These are phyloP conservation scores for Ptyas mucosa DNA, from an alignment of 2,113 vertebrate genomes.

Conservation along the genomic window DNA sequence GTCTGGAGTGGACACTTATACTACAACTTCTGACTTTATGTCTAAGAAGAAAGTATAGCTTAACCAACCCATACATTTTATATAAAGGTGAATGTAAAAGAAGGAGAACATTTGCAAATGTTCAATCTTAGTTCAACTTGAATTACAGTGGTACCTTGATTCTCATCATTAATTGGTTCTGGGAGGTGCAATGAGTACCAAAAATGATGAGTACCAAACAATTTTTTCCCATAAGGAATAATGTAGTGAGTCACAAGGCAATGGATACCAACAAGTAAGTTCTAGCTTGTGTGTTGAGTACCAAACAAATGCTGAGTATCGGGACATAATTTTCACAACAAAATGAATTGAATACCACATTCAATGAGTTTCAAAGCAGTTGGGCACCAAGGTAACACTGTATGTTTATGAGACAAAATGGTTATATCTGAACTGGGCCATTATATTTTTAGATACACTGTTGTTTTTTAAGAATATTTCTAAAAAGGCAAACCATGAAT, in stretches of 20 bases:
- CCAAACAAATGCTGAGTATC: not conserved
- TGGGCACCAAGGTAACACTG: not conserved
- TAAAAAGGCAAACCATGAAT: not conserved
- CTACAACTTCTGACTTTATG: not conserved
- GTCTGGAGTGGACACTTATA: not conserved
- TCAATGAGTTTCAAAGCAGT: not conserved
- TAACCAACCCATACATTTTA: not conserved
- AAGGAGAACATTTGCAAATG: not conserved
- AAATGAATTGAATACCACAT: not conserved
- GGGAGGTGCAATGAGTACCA: not conserved
- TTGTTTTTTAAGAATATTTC: not conserved
- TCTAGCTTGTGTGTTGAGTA: not conserved
- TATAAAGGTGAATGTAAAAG: not conserved
- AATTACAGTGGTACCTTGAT: not conserved
- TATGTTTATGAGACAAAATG: not conserved
- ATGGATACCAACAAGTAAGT: not conserved
- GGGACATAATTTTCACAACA: not conserved
- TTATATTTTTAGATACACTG: not conserved
- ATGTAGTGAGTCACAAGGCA: not conserved
- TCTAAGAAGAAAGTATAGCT: not conserved
- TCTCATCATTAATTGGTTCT: not conserved
- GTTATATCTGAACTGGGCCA: not conserved
- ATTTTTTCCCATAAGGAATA: not conserved
- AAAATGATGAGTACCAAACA: not conserved
- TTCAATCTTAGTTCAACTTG: not conserved